These are phyloP conservation scores for Tryphoninae sp. DNA, from an alignment of 2,888 invertebrate species.

Conservation along the genomic window DNA sequence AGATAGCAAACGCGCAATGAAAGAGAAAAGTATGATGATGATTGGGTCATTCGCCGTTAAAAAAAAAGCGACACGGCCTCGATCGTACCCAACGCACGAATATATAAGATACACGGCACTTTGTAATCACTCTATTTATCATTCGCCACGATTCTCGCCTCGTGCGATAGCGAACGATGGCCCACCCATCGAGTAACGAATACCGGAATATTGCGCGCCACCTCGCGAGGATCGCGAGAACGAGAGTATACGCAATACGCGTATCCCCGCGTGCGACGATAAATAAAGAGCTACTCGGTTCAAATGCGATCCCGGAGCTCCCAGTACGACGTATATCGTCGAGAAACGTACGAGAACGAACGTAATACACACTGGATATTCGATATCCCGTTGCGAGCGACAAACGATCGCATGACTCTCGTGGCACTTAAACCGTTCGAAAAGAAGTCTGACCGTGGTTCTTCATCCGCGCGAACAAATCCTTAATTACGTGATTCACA, in stretches of 20 bases:
- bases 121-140: conserved; percentile 80
- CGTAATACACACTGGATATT: conserved; percentile 53
- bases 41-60: conserved; percentile 74
- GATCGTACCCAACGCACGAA: conserved; percentile 54
- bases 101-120: conserved; percentile 58
- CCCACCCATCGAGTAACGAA: conserved; percentile 71
- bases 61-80: conserved; percentile 55
- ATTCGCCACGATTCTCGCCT: conserved; percentile 74
- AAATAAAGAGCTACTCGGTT: conserved; percentile 38
- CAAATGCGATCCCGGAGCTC: conserved; percentile 16
- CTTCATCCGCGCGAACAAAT: conserved; percentile 35
- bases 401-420: conserved; percentile 45
- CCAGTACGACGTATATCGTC: conserved; percentile 11
- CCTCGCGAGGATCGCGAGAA: conserved; percentile 34
- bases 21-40: conserved; percentile 71
- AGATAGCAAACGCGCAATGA: conserved; percentile 31
- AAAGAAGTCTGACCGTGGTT: conserved; percentile 3
- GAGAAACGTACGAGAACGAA: conserved; percentile 43
- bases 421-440: conserved; percentile 1
- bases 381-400: conserved; percentile 62
- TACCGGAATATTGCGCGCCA: conserved; percentile 36
- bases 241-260: neutral
- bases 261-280: conserved; percentile 16
- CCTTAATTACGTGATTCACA: conserved; percentile 56
- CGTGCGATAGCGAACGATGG: conserved; percentile 69